Percentiles rank a stretch among this genome's conserved stretches.
Conservation (phyloP, 2,888 invertebrate genomes). For the Monoplex corrugatus region DNA sequence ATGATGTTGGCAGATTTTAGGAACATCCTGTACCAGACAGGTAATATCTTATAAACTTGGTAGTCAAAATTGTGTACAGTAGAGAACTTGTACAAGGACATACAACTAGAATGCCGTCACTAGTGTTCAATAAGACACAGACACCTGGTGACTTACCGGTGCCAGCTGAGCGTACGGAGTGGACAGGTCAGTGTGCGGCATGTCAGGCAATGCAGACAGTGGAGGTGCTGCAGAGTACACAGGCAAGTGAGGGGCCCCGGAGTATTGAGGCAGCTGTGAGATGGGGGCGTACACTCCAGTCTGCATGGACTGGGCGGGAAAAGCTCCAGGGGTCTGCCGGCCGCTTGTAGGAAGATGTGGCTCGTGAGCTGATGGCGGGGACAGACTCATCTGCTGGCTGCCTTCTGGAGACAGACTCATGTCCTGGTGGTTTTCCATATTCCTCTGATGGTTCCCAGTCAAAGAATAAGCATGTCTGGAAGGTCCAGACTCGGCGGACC, state of each 20-base stretch:
- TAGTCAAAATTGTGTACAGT: too few relatives aligned
- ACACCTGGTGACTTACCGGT: not conserved
- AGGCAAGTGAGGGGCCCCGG: not conserved
- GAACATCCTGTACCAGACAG: too few relatives aligned
- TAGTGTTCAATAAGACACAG: too few relatives aligned
- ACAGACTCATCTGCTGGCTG: not conserved
- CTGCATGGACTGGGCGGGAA: not conserved
- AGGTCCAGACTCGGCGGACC: not conserved
- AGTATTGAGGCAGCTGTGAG: constrained; percentile 7
- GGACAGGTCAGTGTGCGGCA: constrained; percentile 29
- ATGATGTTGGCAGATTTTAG: too few relatives aligned
- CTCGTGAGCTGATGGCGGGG: not conserved
- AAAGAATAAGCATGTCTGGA: too few relatives aligned
- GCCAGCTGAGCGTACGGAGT: constrained; percentile 24
- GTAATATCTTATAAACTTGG: too few relatives aligned
- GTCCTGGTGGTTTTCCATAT: too few relatives aligned
- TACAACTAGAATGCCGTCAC: too few relatives aligned
- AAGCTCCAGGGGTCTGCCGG: not conserved
- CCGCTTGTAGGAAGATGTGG: not conserved
- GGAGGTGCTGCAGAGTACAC: not conserved
- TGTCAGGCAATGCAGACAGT: not conserved
- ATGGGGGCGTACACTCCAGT: constrained; percentile 28
- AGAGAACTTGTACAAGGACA: too few relatives aligned
- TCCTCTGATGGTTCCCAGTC: too few relatives aligned
- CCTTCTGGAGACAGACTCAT: not conserved